These are phyloP conservation scores for Menidia beryllina DNA, from an alignment of 2,113 vertebrate species.

Conservation along the genomic window DNA sequence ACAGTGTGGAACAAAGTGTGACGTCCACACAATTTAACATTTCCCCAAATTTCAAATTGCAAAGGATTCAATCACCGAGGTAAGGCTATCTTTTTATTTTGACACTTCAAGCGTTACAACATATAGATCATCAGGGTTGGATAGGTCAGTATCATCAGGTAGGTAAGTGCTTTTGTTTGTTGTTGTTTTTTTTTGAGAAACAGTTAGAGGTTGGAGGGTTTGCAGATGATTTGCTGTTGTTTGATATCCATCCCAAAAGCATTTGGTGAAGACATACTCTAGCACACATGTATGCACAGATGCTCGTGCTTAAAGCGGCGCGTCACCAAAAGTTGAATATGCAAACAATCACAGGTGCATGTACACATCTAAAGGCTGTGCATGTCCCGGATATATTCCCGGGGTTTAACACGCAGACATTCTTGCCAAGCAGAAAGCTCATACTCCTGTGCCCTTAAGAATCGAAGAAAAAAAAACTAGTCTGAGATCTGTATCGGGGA, in stretches of 20 bases:
- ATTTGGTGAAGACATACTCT: background rate
- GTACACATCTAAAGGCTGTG: slow-evolving; percentile 3
- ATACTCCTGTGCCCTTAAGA: slow-evolving; percentile 33
- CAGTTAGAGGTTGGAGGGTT: too few species aligned
- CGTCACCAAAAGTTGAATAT: background rate
- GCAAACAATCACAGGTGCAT: slow-evolving; percentile 11
- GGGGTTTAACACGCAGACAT: slow-evolving; percentile 14
- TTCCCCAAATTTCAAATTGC: slow-evolving; percentile 37
- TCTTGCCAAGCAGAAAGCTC: slow-evolving; percentile 65
- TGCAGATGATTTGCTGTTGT: slow-evolving; percentile 21
- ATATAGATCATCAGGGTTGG: too few species aligned
- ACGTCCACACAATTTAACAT: slow-evolving; percentile 64
- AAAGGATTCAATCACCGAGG: slow-evolving; percentile 17
- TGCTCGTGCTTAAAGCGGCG: slow-evolving; percentile 35
- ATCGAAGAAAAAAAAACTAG: slow-evolving; percentile 38
- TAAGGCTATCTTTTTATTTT: too few species aligned
- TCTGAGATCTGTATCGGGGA: slow-evolving; percentile 64
- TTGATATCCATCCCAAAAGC: slow-evolving; percentile 30
- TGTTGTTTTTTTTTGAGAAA: too few species aligned
- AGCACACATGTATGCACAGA: slow-evolving; percentile 12
- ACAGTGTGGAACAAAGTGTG: slow-evolving; percentile 63
- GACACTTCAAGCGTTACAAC: too few species aligned
- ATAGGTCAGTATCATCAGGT: too few species aligned
- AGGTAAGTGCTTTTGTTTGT: too few species aligned
- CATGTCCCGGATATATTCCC: slow-evolving; percentile 10